Conservation (phyloP, 2,113 vertebrate genomes). For the Centropus bengalensis region DNA sequence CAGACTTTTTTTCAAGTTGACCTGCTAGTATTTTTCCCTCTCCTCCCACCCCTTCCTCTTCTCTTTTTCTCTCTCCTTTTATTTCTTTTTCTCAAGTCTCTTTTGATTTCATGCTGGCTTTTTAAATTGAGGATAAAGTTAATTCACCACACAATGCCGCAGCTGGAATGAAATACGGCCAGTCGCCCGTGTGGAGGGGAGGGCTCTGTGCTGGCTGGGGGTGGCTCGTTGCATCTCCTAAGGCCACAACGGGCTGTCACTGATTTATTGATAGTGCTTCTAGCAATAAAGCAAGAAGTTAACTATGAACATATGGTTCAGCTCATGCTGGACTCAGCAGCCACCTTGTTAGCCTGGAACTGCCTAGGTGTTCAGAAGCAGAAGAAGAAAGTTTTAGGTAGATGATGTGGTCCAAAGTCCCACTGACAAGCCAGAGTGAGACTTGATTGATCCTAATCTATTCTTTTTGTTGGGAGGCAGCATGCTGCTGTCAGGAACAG, state of each 20-base stretch:
- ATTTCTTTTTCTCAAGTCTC: constrained; percentile 63
- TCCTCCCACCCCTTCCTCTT: constrained; percentile 48
- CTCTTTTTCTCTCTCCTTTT: constrained; percentile 46
- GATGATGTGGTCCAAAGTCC: constrained; percentile 81
- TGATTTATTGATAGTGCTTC: constrained; percentile 73
- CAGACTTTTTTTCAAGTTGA: constrained; percentile 60
- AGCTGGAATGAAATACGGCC: constrained; percentile 81
- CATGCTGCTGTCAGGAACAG: constrained; percentile 83
- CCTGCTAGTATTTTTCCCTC: constrained; percentile 50
- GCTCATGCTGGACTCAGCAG: constrained; percentile 63
- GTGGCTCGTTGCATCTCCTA: constrained; percentile 71
- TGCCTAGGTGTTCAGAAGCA: constrained; percentile 74
- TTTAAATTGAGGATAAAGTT: constrained; percentile 86
- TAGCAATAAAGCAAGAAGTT: constrained; percentile 77
- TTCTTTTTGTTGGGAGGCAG: constrained; percentile 79
- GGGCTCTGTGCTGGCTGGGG: constrained; percentile 51
- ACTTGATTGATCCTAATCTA: constrained; percentile 83
- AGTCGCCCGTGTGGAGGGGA: constrained; percentile 59
- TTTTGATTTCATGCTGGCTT: constrained; percentile 86
- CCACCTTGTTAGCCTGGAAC: constrained; percentile 80
- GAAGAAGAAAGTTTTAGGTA: constrained; percentile 75
- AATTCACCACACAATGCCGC: constrained; percentile 80
- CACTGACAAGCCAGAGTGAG: constrained; percentile 79
- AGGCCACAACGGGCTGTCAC: constrained; percentile 68
- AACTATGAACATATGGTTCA: constrained; percentile 84